Evolutionary conservation across 2,113 vertebrate genomes (phyloP).

Genomic region (Girardinichthys multiradiatus): DNA sequence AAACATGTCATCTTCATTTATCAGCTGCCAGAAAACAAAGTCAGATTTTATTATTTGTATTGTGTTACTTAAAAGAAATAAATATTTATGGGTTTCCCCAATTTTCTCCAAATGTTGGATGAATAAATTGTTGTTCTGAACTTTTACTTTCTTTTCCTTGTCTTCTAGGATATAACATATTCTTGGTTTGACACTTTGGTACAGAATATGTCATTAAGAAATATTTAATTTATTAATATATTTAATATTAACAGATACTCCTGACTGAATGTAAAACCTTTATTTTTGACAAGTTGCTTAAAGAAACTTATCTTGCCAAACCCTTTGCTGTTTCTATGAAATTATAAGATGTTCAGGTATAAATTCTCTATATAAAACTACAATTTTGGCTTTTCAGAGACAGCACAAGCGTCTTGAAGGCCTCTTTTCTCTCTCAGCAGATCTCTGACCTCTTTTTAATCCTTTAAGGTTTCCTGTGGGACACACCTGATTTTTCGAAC

Average conservation of each 20-base stretch:
- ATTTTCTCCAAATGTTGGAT: not conserved
- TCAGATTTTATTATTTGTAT: slow-evolving; percentile 9
- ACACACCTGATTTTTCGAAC: slow-evolving; percentile 13
- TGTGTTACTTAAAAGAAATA: not conserved
- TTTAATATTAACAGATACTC: not conserved
- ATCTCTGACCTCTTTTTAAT: slow-evolving; percentile 23
- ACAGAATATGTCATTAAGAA: not conserved
- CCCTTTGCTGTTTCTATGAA: not conserved
- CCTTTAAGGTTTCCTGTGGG: not conserved
- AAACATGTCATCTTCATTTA: slow-evolving; percentile 36
- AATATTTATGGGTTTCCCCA: not conserved
- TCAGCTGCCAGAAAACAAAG: slow-evolving; percentile 43
- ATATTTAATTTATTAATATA: no score
- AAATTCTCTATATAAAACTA: not conserved
- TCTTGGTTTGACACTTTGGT: not conserved
- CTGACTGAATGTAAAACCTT: not conserved
- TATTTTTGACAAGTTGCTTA: no score
- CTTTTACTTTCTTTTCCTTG: not conserved
- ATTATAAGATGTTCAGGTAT: not conserved
- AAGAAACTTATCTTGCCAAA: not conserved
- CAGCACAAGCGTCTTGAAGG: not conserved
- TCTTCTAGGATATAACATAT: not conserved
- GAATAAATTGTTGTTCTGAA: not conserved
- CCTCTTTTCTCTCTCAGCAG: not conserved
- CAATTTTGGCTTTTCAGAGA: not conserved